Base-by-base conservation (phyloP, 2,888 invertebrate species). In the Eristalinus aeneus region DNA sequence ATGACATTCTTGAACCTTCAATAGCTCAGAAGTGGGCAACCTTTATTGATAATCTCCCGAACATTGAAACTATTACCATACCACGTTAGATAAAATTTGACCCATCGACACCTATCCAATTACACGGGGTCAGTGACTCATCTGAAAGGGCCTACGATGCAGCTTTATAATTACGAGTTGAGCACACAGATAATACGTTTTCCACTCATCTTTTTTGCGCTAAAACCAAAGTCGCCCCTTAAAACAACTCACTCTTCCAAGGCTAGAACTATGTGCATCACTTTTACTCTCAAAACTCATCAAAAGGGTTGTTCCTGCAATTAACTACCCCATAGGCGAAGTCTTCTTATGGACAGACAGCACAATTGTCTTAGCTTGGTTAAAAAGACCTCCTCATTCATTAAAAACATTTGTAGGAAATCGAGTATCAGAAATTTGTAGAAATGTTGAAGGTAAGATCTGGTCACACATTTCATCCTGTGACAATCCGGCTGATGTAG, bases 401-500 rank as follows among this genome's bases (percentile, higher is more conserved):
- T 73, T 72, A 76, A 76, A 54, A 32, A 76, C 82, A 1, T 79
- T 75, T 22, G 60, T 76, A 2, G 84, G 71, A 9, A 75, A 84
- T 27, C 12, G 80, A 8, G 31, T 71, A 2, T 71, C 85, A 10
- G 39, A 68, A 34, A 76, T 76, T 23, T 10, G 36, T n/a, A 60
- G 0, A 12, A 68, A 12, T 74, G 69, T n/a, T n/a, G n/a, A n/a
- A n/a, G n/a, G n/a, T n/a, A n/a, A n/a, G n/a, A n/a, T n/a, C n/a
- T n/a, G n/a, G 80, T 20, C 2, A 22, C 71, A 81, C 65, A 73
- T 85, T 1, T 20, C 63, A 1, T 73, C 54, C 8, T 60, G 16
- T 0, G 73, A 80, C 12, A 86, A 86, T 54, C 85, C 77, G 16
- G 80, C 85, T 3, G 85, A 85, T 11, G 20, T 56, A n/a, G 76